Conservation (phyloP, 2,113 vertebrate genomes). For the Apodemus speciosus region DNA sequence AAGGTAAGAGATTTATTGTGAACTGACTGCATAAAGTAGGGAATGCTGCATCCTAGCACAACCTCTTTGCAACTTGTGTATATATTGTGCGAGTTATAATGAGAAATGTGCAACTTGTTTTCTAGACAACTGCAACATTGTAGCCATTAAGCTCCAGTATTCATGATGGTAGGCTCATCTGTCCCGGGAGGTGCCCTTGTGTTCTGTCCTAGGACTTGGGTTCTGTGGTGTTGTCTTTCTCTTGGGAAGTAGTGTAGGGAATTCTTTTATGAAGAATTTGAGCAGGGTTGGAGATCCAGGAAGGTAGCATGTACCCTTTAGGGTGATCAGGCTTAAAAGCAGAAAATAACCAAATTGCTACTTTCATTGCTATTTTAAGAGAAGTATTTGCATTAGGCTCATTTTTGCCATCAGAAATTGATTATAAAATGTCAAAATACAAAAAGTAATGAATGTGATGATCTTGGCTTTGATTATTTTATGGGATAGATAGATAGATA, state of each 20-base stretch:
- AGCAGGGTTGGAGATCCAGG: constrained; percentile 28
- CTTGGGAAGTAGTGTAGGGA: constrained; percentile 50
- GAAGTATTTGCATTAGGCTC: not conserved
- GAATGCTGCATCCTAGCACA: constrained; percentile 49
- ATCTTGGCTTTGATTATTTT: not conserved
- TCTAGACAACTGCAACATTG: constrained; percentile 58
- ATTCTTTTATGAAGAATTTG: constrained; percentile 70
- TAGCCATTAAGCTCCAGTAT: constrained; percentile 36
- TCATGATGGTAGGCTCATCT: constrained; percentile 11
- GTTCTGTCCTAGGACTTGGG: constrained; percentile 6
- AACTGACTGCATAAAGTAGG: constrained; percentile 35
- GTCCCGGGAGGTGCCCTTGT: constrained; percentile 29
- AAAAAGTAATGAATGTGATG: constrained; percentile 13
- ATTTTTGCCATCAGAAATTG: constrained; percentile 35
- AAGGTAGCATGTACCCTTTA: not conserved
- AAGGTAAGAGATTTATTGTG: constrained; percentile 76
- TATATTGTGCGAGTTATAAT: constrained; percentile 60
- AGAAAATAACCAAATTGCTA: constrained; percentile 45
- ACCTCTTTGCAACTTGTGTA: constrained; percentile 55
- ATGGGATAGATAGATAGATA: too few species aligned
- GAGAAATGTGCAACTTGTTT: constrained; percentile 35
- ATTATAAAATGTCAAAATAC: constrained; percentile 56
- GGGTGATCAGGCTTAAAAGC: constrained; percentile 36
- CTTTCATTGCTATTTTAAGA: not conserved
- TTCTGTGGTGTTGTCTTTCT: constrained; percentile 32